Evolutionary conservation across 2,113 vertebrate species (phyloP).

Genomic region (Toxotes chatareus): DNA sequence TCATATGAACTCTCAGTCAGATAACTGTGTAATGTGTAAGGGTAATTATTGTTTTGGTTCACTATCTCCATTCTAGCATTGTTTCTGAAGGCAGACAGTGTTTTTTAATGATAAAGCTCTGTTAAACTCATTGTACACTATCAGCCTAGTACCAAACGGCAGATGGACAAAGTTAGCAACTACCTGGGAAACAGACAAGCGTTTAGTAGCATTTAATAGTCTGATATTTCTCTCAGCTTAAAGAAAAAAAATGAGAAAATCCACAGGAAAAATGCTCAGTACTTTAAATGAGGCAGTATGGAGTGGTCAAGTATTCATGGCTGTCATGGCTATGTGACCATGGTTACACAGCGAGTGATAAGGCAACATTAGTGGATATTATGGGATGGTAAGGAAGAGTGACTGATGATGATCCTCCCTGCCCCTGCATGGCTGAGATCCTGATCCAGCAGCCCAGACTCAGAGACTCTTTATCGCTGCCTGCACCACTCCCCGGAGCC

Average conservation of each 20-base stretch:
- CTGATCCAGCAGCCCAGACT: slow-evolving; percentile 38
- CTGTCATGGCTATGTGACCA: slow-evolving; percentile 21
- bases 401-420: slow-evolving; percentile 47
- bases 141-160: no score
- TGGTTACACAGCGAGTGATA: slow-evolving; percentile 22
- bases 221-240: no score
- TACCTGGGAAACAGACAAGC: no score
- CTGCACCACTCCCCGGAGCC: slow-evolving; percentile 27
- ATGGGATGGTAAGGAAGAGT: slow-evolving; percentile 17
- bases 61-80: background rate
- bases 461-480: slow-evolving; percentile 27
- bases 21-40: no score
- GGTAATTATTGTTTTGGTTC: background rate
- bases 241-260: background rate
- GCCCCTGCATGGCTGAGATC: slow-evolving; percentile 28
- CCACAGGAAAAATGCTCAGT: background rate
- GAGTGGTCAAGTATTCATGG: slow-evolving; percentile 6
- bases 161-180: background rate
- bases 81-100: background rate
- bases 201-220: background rate
- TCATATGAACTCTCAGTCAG: background rate
- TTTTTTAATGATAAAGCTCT: background rate
- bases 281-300: background rate
- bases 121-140: background rate
- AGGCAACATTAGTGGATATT: slow-evolving; percentile 25